These are phyloP conservation scores for Eleutherodactylus coqui DNA, from an alignment of 2,797 vertebrate genomes.

Conservation along the genomic window DNA sequence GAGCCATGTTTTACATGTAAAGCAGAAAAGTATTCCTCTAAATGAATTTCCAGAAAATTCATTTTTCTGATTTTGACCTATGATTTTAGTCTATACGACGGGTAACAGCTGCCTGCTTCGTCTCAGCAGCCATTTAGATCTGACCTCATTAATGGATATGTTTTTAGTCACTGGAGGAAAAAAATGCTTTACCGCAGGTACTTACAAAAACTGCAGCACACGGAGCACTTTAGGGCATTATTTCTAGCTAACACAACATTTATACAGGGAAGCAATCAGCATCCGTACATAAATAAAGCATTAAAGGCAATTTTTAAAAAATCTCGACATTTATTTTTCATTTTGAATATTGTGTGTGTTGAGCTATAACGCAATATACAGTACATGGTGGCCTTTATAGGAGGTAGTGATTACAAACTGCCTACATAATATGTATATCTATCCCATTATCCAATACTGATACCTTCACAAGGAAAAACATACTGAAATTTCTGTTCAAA, in stretches of 20 bases:
- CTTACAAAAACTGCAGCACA: not conserved
- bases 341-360: not conserved
- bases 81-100: not conserved
- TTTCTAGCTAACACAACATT: not conserved
- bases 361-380: not conserved
- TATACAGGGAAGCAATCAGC: not conserved
- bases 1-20: not conserved
- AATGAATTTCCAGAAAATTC: not conserved
- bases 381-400: not conserved
- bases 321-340: not conserved
- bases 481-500: too few species aligned
- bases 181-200: slow-evolving; percentile 3
- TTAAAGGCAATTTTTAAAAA: not conserved
- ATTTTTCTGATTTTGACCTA: not conserved
- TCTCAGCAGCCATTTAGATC: not conserved
- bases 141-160: slow-evolving; percentile 36
- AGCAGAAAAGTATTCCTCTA: not conserved
- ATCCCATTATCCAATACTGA: too few species aligned
- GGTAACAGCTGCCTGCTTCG: not conserved
- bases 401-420: not conserved
- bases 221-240: not conserved
- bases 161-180: slow-evolving; percentile 4
- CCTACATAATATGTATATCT: not conserved
- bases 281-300: not conserved
- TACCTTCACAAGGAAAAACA: too few species aligned